phyloP scores from a whole-genome alignment of 2,797 vertebrate species.

The Aldrovandia affinis region DNA sequence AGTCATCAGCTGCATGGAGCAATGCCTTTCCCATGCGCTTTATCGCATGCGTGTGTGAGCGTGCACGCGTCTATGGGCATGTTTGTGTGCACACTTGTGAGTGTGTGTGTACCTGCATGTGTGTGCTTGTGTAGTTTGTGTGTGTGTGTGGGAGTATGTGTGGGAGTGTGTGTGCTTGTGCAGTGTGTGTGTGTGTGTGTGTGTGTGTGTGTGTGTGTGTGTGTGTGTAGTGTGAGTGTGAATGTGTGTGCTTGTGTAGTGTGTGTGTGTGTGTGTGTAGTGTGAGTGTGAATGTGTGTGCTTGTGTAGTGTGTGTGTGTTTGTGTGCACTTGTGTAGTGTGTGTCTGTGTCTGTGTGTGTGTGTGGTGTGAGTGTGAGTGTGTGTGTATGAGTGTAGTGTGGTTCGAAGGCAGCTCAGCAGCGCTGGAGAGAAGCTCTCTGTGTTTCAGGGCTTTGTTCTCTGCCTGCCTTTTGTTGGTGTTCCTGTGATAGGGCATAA shows the following conservation, averaged over 20 bases:
- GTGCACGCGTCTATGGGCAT: no score
- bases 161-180: no score
- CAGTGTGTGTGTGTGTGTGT: neutral
- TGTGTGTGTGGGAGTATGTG: constrained; percentile 25
- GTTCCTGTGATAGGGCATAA: constrained; percentile 45
- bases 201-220: constrained; percentile 24
- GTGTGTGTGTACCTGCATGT: neutral
- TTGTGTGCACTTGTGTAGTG: constrained; percentile 26
- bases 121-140: no score
- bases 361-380: constrained; percentile 26
- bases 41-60: constrained; percentile 60
- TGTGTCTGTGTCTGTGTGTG: constrained; percentile 35
- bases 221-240: constrained; percentile 15
- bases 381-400: neutral
- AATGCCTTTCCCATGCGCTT: constrained; percentile 39
- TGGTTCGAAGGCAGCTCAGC: neutral
- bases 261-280: constrained; percentile 24
- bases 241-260: neutral
- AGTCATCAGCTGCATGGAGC: no score
- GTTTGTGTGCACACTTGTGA: no score
- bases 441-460: constrained; percentile 38
- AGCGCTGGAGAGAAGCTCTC: neutral
- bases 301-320: constrained; percentile 41
- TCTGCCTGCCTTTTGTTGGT: constrained; percentile 49
- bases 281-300: constrained; percentile 47